These are phyloP conservation scores for Andrena cerasifolii DNA, from an alignment of 1,140 invertebrate species.

Conservation along the genomic window DNA sequence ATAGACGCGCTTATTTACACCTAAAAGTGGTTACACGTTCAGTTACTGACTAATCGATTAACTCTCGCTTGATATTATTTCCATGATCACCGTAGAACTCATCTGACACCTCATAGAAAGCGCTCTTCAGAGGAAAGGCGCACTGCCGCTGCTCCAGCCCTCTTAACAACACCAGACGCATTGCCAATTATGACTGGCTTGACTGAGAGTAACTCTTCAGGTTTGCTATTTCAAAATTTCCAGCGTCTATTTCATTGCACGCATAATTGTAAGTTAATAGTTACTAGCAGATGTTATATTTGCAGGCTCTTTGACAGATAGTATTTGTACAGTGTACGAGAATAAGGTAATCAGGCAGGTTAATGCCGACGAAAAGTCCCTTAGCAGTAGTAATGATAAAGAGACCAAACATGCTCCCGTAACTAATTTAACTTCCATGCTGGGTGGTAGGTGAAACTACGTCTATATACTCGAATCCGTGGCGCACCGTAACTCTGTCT, in stretches of 20 bases:
- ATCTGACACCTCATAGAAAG: conserved; percentile 78
- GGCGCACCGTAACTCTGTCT: too few relatives aligned
- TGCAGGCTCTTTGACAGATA: conserved; percentile 84
- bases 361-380: conserved; percentile 67
- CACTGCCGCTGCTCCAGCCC: conserved; percentile 72
- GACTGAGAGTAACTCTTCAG: conserved; percentile 86
- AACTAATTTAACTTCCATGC: conserved; percentile 75
- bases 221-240: conserved; percentile 69
- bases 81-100: conserved; percentile 64
- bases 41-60: neutral
- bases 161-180: conserved; percentile 79
- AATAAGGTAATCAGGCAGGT: conserved; percentile 71
- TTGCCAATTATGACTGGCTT: conserved; percentile 77
- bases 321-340: conserved; percentile 85
- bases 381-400: conserved; percentile 62
- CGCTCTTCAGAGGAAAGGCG: conserved; percentile 80
- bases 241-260: neutral
- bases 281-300: conserved; percentile 31
- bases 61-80: neutral
- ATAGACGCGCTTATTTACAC: neutral
- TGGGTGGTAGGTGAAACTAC: conserved; percentile 70
- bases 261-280: conserved; percentile 15
- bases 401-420: conserved; percentile 61
- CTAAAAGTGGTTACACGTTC: neutral
- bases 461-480: neutral